Conservation (phyloP, 2,113 vertebrate species). For the Todiramphus chloris region DNA sequence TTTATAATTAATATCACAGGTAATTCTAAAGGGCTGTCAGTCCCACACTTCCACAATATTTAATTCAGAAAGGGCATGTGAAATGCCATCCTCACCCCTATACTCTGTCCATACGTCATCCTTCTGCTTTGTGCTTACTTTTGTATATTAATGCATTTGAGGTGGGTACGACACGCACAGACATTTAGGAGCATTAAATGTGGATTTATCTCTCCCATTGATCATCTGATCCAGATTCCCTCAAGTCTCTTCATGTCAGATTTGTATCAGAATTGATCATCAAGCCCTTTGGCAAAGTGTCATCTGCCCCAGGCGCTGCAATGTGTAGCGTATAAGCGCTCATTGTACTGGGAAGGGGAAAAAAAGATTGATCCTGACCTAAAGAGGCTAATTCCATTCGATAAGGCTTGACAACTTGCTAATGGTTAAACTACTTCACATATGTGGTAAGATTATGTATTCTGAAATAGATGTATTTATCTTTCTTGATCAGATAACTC, state of each 20-base stretch:
- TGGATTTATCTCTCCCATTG: background rate
- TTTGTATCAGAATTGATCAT: conserved; percentile 72
- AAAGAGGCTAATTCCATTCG: conserved; percentile 62
- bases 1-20: background rate
- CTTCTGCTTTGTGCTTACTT: background rate
- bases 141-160: background rate
- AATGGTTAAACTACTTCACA: conserved; percentile 61
- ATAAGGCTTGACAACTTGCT: conserved; percentile 57
- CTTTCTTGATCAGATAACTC: conserved; percentile 21
- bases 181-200: background rate
- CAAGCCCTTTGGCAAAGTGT: conserved; percentile 63
- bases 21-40: background rate
- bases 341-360: conserved; percentile 32
- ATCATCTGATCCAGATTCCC: conserved; percentile 53
- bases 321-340: conserved; percentile 38
- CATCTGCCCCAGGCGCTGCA: conserved; percentile 53
- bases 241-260: conserved; percentile 56
- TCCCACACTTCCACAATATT: background rate
- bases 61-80: background rate
- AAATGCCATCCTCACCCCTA: background rate
- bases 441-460: conserved; percentile 24
- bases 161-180: background rate
- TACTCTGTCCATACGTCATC: rapidly evolving
- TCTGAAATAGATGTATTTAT: conserved; percentile 54
- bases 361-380: conserved; percentile 23